These are phyloP conservation scores for Chaunax sp. DNA, from an alignment of 2,797 vertebrate genomes.

Conservation along the genomic window DNA sequence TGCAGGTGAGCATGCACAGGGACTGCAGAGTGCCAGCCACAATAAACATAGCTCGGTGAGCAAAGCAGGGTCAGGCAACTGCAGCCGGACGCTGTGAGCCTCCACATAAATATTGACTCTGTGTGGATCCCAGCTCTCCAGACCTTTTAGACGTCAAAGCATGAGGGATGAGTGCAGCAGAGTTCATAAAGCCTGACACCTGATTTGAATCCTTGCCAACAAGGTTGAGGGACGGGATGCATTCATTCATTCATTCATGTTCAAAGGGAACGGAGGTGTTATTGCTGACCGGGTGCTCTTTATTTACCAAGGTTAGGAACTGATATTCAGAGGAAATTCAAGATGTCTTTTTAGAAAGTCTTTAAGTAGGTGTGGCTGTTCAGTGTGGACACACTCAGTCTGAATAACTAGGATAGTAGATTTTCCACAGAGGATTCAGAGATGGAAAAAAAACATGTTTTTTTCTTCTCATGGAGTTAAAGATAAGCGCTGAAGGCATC, in stretches of 20 bases:
- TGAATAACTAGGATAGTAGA: not conserved
- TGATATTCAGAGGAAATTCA: not conserved
- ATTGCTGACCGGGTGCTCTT: not conserved
- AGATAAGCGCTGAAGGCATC: slow-evolving; percentile 33
- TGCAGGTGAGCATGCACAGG: slow-evolving; percentile 52
- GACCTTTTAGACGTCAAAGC: slow-evolving; percentile 35
- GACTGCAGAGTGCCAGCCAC: slow-evolving; percentile 43
- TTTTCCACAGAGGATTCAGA: slow-evolving; percentile 10
- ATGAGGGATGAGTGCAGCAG: slow-evolving; percentile 2
- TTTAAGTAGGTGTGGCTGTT: not conserved
- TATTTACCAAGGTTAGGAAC: slow-evolving; percentile 23
- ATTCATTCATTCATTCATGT: too few relatives aligned
- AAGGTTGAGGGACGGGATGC: slow-evolving; percentile 30
- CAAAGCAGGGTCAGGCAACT: slow-evolving; percentile 32
- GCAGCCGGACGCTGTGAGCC: slow-evolving; percentile 44
- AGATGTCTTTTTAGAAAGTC: not conserved
- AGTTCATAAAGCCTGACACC: slow-evolving; percentile 15
- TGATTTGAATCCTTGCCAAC: slow-evolving; percentile 20
- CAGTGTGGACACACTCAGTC: not conserved
- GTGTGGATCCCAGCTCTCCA: slow-evolving; percentile 30
- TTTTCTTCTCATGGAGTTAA: slow-evolving; percentile 11
- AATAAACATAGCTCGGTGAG: slow-evolving; percentile 56
- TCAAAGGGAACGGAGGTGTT: slow-evolving; percentile 15
- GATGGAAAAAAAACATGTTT: slow-evolving; percentile 4
- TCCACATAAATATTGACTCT: slow-evolving; percentile 69